A percentile compares a stretch with the other conserved stretches of the same genome.
phyloP scores from a whole-genome alignment of 2,888 invertebrate species.

The Thymelicus acteon region DNA sequence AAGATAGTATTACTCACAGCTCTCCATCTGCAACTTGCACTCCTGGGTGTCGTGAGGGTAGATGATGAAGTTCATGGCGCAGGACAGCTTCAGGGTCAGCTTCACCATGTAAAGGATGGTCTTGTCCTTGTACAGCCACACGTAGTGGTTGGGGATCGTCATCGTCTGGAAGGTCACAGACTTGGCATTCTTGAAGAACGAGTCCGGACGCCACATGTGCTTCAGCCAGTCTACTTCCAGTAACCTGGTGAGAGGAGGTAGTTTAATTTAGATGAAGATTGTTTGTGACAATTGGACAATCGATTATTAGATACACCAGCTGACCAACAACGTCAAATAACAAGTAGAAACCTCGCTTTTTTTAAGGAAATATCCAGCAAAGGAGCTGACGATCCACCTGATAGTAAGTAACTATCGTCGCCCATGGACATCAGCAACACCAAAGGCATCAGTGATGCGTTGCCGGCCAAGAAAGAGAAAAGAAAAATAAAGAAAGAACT shows the following conservation, averaged over 20 bases:
- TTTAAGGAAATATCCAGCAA: too few species aligned
- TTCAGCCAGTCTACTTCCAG: slow-evolving; percentile 96
- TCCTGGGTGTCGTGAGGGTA: slow-evolving; percentile 98
- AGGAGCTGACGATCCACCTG: too few species aligned
- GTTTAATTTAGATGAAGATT: too few species aligned
- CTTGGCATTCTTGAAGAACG: slow-evolving; percentile 97
- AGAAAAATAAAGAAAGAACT: too few species aligned
- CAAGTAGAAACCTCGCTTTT: too few species aligned
- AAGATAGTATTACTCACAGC: slow-evolving; percentile 88
- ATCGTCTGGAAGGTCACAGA: slow-evolving; percentile 97
- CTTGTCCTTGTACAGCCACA: slow-evolving; percentile 92
- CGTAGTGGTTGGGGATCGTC: slow-evolving; percentile 97
- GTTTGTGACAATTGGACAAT: too few species aligned
- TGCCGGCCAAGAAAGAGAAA: too few species aligned
- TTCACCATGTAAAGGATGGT: slow-evolving; percentile 89
- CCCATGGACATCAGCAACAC: too few species aligned
- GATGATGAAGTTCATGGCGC: slow-evolving; percentile 97
- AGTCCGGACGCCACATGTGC: slow-evolving; percentile 97
- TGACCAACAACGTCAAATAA: too few species aligned
- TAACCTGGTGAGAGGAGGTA: slow-evolving; percentile 75
- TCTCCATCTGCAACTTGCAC: slow-evolving; percentile 97
- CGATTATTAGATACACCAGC: too few species aligned
- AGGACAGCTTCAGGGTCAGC: slow-evolving; percentile 94
- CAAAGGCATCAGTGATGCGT: too few species aligned
- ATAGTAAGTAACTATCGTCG: too few species aligned